Conservation (phyloP, 2,113 vertebrate species). For the Heterochromis multidens region DNA sequence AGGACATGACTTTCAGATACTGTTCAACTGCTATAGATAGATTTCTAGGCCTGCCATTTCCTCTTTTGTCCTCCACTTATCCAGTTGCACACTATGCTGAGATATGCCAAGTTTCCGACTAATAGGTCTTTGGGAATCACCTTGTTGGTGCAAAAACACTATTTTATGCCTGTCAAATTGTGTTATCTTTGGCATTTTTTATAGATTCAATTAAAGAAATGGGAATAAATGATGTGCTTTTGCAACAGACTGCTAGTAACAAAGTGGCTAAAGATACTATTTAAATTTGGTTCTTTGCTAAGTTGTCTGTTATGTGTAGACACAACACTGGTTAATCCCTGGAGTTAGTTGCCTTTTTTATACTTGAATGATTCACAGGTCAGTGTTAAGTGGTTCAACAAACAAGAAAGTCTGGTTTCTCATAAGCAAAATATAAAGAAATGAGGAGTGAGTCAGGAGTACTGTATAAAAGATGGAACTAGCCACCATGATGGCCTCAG, state of each 20-base stretch:
- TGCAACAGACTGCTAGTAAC: rapidly evolving
- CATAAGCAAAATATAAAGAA: background rate
- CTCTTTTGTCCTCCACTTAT: background rate
- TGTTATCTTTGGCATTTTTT: too few relatives aligned
- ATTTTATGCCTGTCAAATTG: background rate
- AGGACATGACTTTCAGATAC: background rate
- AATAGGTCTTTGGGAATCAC: too few relatives aligned
- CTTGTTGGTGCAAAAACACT: background rate
- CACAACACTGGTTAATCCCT: background rate
- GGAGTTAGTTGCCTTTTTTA: background rate
- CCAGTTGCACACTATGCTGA: background rate
- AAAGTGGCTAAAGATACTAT: background rate
- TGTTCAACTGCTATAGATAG: background rate
- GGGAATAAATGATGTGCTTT: rapidly evolving
- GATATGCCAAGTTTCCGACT: background rate
- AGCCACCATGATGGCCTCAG: rapidly evolving
- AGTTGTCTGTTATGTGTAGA: rapidly evolving
- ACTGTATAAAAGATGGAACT: rapidly evolving
- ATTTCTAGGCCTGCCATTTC: too few relatives aligned
- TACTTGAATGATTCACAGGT: background rate
- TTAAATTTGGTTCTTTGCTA: background rate
- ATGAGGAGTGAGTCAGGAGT: background rate
- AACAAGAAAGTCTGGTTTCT: background rate
- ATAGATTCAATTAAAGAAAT: background rate
- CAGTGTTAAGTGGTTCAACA: background rate